phyloP scores from a whole-genome alignment of 2,113 vertebrate genomes.

The Neogobius melanostomus region DNA sequence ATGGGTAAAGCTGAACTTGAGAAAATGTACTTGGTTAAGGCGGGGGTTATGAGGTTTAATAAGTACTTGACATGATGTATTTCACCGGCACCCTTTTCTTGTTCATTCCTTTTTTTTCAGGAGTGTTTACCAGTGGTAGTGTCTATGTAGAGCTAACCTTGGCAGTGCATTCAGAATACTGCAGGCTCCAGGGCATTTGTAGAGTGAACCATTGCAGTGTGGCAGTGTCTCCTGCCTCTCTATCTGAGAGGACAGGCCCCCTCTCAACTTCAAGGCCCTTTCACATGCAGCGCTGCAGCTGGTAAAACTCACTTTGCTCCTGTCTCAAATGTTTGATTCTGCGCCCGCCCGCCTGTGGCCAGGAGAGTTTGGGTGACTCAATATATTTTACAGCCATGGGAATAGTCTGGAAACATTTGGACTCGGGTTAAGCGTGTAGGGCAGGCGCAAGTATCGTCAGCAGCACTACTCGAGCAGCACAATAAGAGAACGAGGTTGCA shows the following conservation, averaged over 20 bases:
- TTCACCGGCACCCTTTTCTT: no score
- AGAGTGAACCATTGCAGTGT: background rate
- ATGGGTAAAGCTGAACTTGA: no score
- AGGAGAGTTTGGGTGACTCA: background rate
- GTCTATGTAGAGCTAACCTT: no score
- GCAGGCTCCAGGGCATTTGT: background rate
- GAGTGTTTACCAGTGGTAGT: no score
- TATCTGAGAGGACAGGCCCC: slow-evolving; percentile 15
- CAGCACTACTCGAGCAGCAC: background rate
- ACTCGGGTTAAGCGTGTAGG: no score
- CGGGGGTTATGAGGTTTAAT: no score
- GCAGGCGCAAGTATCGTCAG: no score
- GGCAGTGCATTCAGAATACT: background rate
- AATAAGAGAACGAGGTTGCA: background rate
- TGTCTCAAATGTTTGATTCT: slow-evolving; percentile 65
- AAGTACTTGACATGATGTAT: no score
- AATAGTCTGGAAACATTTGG: slow-evolving; percentile 17
- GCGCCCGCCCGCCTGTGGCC: slow-evolving; percentile 33
- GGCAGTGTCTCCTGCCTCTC: background rate
- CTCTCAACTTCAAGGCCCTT: slow-evolving; percentile 53
- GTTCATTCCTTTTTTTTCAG: no score
- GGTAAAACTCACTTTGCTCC: slow-evolving; percentile 24
- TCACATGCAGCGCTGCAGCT: slow-evolving; percentile 32
- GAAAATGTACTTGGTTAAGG: no score
- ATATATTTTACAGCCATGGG: background rate